Conservation (phyloP, 2,888 invertebrate genomes). For the Mantis religiosa region DNA sequence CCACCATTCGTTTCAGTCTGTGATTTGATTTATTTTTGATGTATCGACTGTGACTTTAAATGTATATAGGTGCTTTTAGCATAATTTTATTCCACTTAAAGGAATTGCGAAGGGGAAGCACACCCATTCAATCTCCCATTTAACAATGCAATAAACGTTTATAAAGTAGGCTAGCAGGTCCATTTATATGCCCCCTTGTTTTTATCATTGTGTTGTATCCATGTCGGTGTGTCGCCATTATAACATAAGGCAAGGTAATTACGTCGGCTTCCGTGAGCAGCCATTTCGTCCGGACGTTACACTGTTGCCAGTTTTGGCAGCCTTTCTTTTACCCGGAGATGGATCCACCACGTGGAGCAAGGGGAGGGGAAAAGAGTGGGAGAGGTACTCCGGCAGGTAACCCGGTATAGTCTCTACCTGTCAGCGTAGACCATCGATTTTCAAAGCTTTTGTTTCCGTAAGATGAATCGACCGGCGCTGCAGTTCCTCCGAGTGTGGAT, state of each 20-base stretch:
- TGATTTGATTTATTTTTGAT: too few species aligned
- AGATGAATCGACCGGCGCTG: not conserved
- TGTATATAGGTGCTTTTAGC: too few species aligned
- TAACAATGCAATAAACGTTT: not conserved
- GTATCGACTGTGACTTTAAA: too few species aligned
- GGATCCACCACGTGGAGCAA: not conserved
- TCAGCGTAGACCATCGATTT: not conserved
- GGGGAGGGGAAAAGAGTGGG: not conserved
- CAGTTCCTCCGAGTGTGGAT: not conserved
- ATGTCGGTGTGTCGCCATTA: conserved; percentile 7
- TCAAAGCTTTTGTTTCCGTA: not conserved
- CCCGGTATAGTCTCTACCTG: conserved; percentile 2
- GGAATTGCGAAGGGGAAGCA: too few species aligned
- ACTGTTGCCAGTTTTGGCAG: conserved; percentile 13
- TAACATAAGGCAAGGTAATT: not conserved
- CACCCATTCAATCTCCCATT: not conserved
- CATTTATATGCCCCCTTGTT: not conserved
- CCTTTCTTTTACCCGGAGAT: not conserved
- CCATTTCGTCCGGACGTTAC: not conserved
- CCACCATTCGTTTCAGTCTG: too few species aligned
- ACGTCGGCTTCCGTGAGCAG: conserved; percentile 1
- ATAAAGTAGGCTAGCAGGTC: not conserved
- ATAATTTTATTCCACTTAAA: too few species aligned
- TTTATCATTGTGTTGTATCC: not conserved
- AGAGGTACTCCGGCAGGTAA: not conserved